Evolutionary conservation across 2,888 invertebrate genomes (phyloP).

Genomic region (Caenorhabditis sp.): DNA sequence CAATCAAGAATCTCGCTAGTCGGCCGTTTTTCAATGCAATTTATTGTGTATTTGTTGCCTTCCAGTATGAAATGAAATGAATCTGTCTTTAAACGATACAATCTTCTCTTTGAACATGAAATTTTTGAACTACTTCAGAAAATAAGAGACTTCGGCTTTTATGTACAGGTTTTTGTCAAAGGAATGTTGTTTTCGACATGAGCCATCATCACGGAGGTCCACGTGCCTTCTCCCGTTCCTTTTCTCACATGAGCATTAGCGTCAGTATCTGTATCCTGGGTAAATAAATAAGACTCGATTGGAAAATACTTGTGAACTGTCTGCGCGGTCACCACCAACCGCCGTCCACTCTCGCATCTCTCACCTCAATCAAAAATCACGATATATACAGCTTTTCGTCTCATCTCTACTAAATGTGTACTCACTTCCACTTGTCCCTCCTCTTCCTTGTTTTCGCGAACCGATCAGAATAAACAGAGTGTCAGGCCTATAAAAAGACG

Average conservation of each 20-base stretch:
- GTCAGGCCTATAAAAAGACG: slow-evolving; percentile 34
- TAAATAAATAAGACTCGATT: slow-evolving; percentile 30
- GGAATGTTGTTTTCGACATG: slow-evolving; percentile 1
- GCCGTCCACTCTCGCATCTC: too few species aligned
- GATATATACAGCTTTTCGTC: slow-evolving; percentile 27
- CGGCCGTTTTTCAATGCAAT: not conserved
- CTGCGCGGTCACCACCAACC: not conserved
- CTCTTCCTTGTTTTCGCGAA: slow-evolving; percentile 60
- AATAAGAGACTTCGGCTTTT: too few species aligned
- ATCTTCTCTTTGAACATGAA: too few species aligned
- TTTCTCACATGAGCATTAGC: not conserved
- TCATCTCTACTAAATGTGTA: slow-evolving; percentile 47
- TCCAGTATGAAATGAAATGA: not conserved
- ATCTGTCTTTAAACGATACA: too few species aligned
- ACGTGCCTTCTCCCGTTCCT: slow-evolving; percentile 10
- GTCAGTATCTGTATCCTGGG: slow-evolving; percentile 8
- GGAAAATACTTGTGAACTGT: slow-evolving; percentile 35
- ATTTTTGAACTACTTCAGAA: too few species aligned
- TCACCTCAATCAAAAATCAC: slow-evolving; percentile 52
- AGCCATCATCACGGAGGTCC: not conserved
- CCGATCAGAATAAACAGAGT: slow-evolving; percentile 59
- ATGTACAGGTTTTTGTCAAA: not conserved
- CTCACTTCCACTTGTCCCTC: slow-evolving; percentile 51
- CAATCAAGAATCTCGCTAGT: not conserved
- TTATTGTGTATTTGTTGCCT: not conserved